phyloP scores from a whole-genome alignment of 2,113 vertebrate genomes.

The Probosciger aterrimus region DNA sequence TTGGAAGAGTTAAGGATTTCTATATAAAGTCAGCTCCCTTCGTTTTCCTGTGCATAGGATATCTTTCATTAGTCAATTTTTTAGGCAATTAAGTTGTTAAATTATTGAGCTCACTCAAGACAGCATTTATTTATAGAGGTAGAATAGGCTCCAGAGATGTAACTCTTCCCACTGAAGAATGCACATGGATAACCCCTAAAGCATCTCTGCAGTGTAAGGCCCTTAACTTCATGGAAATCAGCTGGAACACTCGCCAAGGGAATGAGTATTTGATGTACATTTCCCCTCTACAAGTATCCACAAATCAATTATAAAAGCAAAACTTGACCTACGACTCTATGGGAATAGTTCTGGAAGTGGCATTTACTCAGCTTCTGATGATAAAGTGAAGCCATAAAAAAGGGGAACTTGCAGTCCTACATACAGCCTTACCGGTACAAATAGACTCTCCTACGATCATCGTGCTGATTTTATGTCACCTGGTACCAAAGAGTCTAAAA shows the following conservation, averaged over 20 bases:
- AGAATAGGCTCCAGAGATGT: slow-evolving; percentile 2
- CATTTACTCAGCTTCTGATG: background rate
- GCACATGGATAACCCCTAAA: background rate
- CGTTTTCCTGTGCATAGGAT: background rate
- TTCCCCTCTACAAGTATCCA: background rate
- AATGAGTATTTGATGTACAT: background rate
- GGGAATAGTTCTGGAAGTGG: background rate
- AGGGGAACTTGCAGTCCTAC: background rate
- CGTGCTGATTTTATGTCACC: background rate
- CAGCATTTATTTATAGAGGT: background rate
- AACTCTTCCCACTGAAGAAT: background rate
- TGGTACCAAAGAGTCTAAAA: background rate
- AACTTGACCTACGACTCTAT: background rate
- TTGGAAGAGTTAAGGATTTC: background rate
- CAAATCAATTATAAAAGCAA: background rate
- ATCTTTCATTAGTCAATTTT: background rate
- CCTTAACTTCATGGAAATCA: background rate
- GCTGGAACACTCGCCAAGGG: background rate
- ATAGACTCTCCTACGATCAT: background rate
- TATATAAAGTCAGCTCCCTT: background rate
- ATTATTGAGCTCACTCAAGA: background rate
- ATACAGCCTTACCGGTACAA: background rate
- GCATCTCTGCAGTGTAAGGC: background rate
- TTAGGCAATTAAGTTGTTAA: background rate
- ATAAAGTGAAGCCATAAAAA: background rate